Percentiles rank a stretch among this genome's conserved stretches.
phyloP scores from a whole-genome alignment of 2,888 invertebrate genomes.

The Ichneumoninae sp. region DNA sequence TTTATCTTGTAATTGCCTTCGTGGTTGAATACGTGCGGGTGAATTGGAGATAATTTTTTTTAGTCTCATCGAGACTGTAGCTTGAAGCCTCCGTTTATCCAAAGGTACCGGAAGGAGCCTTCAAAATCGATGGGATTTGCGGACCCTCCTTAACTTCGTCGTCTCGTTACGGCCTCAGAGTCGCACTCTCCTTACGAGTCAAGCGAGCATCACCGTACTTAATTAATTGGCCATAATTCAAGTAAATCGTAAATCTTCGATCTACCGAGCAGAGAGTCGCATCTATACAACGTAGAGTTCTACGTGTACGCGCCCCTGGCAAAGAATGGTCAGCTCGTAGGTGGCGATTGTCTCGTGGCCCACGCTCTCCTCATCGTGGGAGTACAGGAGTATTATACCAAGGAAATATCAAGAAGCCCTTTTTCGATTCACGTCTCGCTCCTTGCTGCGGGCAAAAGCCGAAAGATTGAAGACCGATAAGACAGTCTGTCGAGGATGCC shows the following conservation, averaged over 20 bases:
- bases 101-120: constrained; percentile 9
- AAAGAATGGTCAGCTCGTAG: constrained; percentile 78
- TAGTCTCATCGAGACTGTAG: background rate
- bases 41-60: background rate
- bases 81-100: constrained; percentile 1
- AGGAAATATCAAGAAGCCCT: constrained; percentile 67
- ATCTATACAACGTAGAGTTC: background rate
- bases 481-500: constrained; percentile 16
- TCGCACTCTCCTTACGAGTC: constrained; percentile 29
- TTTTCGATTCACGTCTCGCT: constrained; percentile 39
- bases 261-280: constrained; percentile 59
- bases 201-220: constrained; percentile 62
- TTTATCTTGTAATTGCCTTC: background rate
- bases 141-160: background rate
- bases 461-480: constrained; percentile 62
- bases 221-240: constrained; percentile 83
- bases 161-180: constrained; percentile 41
- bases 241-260: constrained; percentile 80
- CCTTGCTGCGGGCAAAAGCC: constrained; percentile 41
- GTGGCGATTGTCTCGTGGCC: constrained; percentile 82
- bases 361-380: constrained; percentile 79
- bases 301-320: constrained; percentile 50
- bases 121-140: constrained; percentile 27
- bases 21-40: background rate
- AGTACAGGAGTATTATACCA: constrained; percentile 61